phyloP scores from a whole-genome alignment of 2,888 invertebrate genomes.

The Thalpophila matura region DNA sequence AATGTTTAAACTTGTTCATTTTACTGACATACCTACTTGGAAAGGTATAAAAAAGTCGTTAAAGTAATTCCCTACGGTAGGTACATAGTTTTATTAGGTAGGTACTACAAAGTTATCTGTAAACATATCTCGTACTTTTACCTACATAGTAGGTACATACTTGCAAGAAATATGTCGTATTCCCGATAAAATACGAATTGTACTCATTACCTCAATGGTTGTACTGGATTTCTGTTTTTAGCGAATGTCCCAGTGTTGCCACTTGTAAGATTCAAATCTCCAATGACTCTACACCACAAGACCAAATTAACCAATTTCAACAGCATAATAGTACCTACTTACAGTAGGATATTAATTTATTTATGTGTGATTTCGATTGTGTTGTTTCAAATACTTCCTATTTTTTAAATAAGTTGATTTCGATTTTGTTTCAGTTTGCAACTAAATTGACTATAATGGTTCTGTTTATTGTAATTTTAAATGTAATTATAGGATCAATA shows the following conservation, averaged over 20 bases:
- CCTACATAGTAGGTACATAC: too few species aligned
- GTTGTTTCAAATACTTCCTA: background rate
- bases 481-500: constrained; percentile 17
- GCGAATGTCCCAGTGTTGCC: constrained; percentile 7
- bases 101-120: too few species aligned
- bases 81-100: background rate
- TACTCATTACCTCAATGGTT: too few species aligned
- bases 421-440: background rate
- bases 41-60: constrained; percentile 15
- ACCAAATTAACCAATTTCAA: background rate
- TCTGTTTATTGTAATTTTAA: constrained; percentile 20
- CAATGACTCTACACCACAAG: background rate
- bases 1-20: too few species aligned
- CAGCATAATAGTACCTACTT: too few species aligned
- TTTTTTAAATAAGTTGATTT: background rate
- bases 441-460: constrained; percentile 2
- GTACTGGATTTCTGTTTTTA: background rate
- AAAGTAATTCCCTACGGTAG: background rate
- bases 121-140: too few species aligned
- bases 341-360: background rate
- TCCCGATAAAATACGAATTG: background rate
- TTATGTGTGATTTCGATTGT: background rate
- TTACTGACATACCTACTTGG: constrained; percentile 2
- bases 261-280: background rate
- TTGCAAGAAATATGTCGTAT: background rate